Evolutionary conservation across 2,888 invertebrate genomes (phyloP), one percentile per base, ranked within the genome.

Genomic region (Diarsia brunnea): DNA sequence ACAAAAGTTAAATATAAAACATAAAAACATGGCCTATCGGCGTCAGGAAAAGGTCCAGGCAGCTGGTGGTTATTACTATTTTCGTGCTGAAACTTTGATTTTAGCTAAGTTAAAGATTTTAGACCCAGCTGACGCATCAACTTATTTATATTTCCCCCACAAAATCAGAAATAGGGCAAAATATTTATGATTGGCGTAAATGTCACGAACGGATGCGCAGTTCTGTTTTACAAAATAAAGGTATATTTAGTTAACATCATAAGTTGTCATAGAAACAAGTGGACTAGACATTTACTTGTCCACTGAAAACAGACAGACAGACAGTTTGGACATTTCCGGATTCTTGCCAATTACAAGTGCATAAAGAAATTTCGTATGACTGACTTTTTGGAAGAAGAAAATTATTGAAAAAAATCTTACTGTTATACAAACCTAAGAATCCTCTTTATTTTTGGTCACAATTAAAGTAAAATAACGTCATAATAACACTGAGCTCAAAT

Each of bases 201-300:
- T 75, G 81, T 80, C 72, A 79, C 73, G 45, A 65, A 45, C 64
- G 75, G 67, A 63, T 61, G 72, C 51, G n/a, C 65, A 69, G 47
- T 64, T 75, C 67, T 68, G 69, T 53, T 80, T 68, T 45, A 73
- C 49, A 74, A 66, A 68, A 76, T 76, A 69, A 73, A 76, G 69
- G 72, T 66, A 60, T 61, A 69, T 85, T 69, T 69, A 63, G 45
- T 75, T 27, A 43, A 75, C 69, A 65, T 77, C 68, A 75, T 72
- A 69, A 60, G 53, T 66, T 81, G 85, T 85, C 85, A 73, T 69
- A 66, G 31, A 21, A 67, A 86, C 81, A 75, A 84, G 81, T 69
- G 24, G 65, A 70, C 38, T n/a, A 27, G 78, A 84, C 81, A 61
- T 69, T 60, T 38, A 53, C 61, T 58, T 68, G 84, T 65, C 72